Conservation (phyloP, 2,113 vertebrate genomes). For the Phainopepla nitens region DNA sequence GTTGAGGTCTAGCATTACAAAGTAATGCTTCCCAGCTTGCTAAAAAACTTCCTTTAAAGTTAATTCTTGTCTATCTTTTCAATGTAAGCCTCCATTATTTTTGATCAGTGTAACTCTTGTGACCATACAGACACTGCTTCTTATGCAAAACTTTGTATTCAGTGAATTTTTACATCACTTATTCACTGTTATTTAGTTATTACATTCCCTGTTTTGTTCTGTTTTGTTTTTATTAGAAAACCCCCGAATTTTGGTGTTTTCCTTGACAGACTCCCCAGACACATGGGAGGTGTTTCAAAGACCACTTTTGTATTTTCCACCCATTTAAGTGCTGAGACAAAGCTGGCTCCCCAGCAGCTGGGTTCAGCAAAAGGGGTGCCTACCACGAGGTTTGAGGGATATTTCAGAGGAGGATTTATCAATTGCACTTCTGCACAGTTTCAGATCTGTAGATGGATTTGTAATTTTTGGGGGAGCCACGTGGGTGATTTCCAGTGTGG, state of each 20-base stretch:
- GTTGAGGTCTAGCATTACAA: not conserved
- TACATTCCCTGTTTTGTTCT: not conserved
- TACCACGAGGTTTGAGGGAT: rapidly evolving
- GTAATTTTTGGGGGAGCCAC: rapidly evolving
- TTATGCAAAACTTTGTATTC: not conserved
- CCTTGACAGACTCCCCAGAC: not conserved
- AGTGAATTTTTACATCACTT: not conserved
- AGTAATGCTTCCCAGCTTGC: not conserved
- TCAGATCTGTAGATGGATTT: not conserved
- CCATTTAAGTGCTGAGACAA: not conserved
- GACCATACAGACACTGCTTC: not conserved
- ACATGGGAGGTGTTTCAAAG: not conserved
- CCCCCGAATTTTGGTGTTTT: rapidly evolving
- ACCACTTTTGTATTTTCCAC: not conserved
- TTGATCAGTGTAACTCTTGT: not conserved
- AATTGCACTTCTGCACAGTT: not conserved
- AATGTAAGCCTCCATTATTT: not conserved
- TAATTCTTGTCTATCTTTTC: not conserved
- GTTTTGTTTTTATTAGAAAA: not conserved
- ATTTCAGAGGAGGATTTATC: not conserved
- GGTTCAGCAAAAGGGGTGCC: not conserved
- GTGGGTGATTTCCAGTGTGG: rapidly evolving
- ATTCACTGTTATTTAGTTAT: not conserved
- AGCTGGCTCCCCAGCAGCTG: not conserved
- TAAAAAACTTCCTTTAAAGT: not conserved